Conservation (phyloP, 2,797 vertebrate genomes). For the Buphagus erythrorhynchus region DNA sequence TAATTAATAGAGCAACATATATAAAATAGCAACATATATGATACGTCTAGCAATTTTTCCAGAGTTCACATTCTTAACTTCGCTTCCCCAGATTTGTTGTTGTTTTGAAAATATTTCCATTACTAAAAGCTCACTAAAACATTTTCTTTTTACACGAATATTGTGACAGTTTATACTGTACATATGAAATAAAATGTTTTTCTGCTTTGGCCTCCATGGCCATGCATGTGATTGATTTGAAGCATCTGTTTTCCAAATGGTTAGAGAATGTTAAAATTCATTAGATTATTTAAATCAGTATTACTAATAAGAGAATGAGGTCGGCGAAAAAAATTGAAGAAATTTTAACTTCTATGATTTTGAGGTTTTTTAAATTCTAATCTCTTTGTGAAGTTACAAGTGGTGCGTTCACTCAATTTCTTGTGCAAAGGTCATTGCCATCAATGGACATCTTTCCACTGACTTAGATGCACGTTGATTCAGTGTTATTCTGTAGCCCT, state of each 20-base stretch:
- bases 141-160: background rate
- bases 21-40: background rate
- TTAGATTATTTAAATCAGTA: background rate
- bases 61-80: background rate
- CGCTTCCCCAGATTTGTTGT: background rate
- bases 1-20: background rate
- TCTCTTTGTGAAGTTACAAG: background rate
- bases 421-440: background rate
- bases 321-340: rapidly evolving
- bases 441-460: background rate
- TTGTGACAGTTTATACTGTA: background rate
- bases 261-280: background rate
- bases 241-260: background rate
- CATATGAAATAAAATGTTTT: background rate
- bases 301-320: background rate
- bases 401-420: background rate
- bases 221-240: background rate
- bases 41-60: background rate
- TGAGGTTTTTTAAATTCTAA: background rate
- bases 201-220: background rate
- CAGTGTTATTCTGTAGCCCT: background rate
- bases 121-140: background rate
- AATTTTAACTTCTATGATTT: background rate
- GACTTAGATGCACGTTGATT: background rate
- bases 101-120: background rate